phyloP scores from a whole-genome alignment of 2,888 invertebrate genomes.

The Acrobasis suavella region DNA sequence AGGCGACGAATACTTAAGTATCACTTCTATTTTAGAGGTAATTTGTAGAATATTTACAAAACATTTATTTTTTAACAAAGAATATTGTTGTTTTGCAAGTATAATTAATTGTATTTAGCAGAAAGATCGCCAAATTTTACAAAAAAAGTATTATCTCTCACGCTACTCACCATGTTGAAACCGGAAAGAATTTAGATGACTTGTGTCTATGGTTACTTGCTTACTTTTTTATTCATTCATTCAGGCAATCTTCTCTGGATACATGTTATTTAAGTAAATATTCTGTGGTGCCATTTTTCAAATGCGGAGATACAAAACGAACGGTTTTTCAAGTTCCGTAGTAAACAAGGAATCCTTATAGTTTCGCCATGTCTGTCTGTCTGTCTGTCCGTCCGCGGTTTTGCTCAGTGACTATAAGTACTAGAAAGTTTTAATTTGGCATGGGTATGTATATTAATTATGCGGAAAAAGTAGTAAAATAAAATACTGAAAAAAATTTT shows the following conservation, averaged over 20 bases:
- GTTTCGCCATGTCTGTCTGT: too few species aligned
- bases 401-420: too few species aligned
- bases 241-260: slow-evolving; percentile 24
- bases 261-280: background rate
- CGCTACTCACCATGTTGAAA: slow-evolving; percentile 78
- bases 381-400: too few species aligned
- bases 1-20: slow-evolving; percentile 41
- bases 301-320: too few species aligned
- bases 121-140: slow-evolving; percentile 13
- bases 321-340: too few species aligned
- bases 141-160: background rate
- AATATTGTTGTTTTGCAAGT: slow-evolving; percentile 20
- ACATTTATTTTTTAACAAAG: background rate
- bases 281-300: too few species aligned
- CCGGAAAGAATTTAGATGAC: slow-evolving; percentile 63
- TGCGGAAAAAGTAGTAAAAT: too few species aligned
- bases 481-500: too few species aligned
- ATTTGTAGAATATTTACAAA: background rate
- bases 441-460: too few species aligned
- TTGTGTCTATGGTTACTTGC: slow-evolving; percentile 42
- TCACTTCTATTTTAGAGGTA: background rate
- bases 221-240: slow-evolving; percentile 31
- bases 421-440: too few species aligned
- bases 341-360: too few species aligned
- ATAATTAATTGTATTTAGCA: slow-evolving; percentile 22